Percentiles rank a stretch among this genome's conserved stretches.
Conservation (phyloP, 2,888 invertebrate species). For the Rotaria sp. region DNA sequence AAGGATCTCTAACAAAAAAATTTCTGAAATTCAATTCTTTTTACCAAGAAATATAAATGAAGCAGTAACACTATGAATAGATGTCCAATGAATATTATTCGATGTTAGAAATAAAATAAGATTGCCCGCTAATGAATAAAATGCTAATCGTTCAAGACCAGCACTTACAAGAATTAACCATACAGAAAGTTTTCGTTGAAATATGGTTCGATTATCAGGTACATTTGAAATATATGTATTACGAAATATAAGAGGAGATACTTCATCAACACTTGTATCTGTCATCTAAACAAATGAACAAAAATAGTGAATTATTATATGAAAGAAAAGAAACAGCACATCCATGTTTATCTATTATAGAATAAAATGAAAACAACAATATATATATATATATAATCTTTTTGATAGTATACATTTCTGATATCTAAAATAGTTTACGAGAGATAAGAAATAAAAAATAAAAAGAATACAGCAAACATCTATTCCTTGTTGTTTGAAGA, state of each 20-base stretch:
- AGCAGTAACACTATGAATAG: not conserved
- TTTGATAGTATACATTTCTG: too few species aligned
- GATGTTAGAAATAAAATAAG: not conserved
- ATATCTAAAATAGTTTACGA: too few species aligned
- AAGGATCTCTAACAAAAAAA: not conserved
- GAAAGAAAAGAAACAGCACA: too few species aligned
- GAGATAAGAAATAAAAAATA: too few species aligned
- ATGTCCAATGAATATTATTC: not conserved
- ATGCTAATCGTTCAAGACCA: constrained; percentile 2
- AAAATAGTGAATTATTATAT: too few species aligned
- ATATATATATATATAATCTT: too few species aligned
- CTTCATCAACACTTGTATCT: not conserved
- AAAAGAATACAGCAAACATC: too few species aligned
- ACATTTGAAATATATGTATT: not conserved
- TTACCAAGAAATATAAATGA: constrained; percentile 1
- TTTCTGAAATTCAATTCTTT: not conserved
- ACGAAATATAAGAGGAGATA: not conserved
- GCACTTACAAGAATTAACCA: not conserved
- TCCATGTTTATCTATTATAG: too few species aligned
- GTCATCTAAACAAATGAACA: not conserved
- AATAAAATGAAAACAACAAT: too few species aligned
- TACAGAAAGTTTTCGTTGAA: not conserved
- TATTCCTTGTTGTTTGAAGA: too few species aligned
- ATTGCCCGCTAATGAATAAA: not conserved
- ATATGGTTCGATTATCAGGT: not conserved